Base-by-base conservation (phyloP, 2,797 vertebrate species). In the Hypotaenidia philippensis region DNA sequence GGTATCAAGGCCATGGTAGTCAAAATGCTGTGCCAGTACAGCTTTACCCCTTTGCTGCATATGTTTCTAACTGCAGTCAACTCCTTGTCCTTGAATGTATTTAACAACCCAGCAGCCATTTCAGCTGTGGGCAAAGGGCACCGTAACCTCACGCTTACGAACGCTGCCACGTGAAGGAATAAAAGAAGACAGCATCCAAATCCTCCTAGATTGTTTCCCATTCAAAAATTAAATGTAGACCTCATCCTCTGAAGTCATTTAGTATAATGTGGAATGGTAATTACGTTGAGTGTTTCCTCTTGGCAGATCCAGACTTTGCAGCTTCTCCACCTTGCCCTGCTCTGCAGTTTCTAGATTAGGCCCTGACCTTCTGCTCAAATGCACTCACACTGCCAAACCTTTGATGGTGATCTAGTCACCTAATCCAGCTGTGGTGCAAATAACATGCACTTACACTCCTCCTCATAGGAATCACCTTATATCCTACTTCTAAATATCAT, bases 211-310 rank as follows among this genome's bases (percentile, higher is more conserved):
- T 4, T 59, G n/a, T 25, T 44, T 22, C 50, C 71, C 59, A 26
- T 44, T 82, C 82, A 65, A 41, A 88, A 94, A 91, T 86, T 9
- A 91, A 84, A 83, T 19, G 44, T 12, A 79, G 85, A 65, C 60
- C 22, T 94, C 64, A 68, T 80, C 57, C 59, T 79, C 70, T 32
- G 9, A 49, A 87, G 82, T 84, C 56, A 76, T 20, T 63, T 13
- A 91, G 81, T 4, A 34, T 34, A 26, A 68, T 17, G 2, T 36
- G 36, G 44, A 83, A 45, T 40, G 57, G 45, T 84, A 93, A 94
- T 91, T 70, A 83, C 3, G 23, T 34, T 82, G 87, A 93, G 87
- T 89, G 84, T 64, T 79, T 87, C 63, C 68, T 83, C 72, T 84
- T 83, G 89, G 83, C 86, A 94, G 34, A 50, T 65, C n/a, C 27